A percentile compares a stretch with the other conserved stretches of the same genome.
These are phyloP conservation scores for Anthopleura xanthogrammica DNA, from an alignment of 92 coral and sea anemone genomes.

Conservation along the genomic window DNA sequence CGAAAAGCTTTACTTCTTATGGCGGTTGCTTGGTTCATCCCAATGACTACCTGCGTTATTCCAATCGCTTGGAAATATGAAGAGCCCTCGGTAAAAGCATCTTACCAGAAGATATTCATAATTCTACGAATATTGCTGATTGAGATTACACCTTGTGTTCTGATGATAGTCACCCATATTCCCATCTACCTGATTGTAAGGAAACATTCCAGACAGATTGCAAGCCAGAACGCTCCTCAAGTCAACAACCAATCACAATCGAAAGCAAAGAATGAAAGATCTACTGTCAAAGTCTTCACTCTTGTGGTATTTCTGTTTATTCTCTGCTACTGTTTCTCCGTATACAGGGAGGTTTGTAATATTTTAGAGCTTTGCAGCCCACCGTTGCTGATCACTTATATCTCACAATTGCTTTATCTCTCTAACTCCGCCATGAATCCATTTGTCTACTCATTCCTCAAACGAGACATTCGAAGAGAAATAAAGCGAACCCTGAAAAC, in stretches of 20 bases:
- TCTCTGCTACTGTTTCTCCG: slow-evolving; percentile 42
- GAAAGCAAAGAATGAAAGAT: slow-evolving; percentile 25
- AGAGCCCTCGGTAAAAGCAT: background rate
- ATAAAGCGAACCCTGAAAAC: background rate
- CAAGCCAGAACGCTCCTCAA: background rate
- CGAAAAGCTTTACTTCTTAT: slow-evolving; percentile 44
- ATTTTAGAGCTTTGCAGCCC: slow-evolving; percentile 34
- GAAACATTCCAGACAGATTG: slow-evolving; percentile 33
- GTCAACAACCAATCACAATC: background rate
- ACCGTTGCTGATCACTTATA: background rate
- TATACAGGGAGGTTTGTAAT: slow-evolving; percentile 47
- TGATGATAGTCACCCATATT: slow-evolving; percentile 35
- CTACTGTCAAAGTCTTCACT: slow-evolving; percentile 43
- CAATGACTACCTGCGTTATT: slow-evolving; percentile 36
- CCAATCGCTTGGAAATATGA: slow-evolving; percentile 43
- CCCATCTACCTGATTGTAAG: slow-evolving; percentile 35
- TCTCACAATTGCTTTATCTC: slow-evolving; percentile 50
- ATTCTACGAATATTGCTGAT: slow-evolving; percentile 23
- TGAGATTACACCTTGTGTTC: slow-evolving; percentile 38
- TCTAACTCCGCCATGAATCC: slow-evolving; percentile 55
- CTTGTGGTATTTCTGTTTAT: slow-evolving; percentile 54
- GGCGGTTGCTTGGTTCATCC: slow-evolving; percentile 60
- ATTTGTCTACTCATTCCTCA: slow-evolving; percentile 59
- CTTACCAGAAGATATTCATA: background rate
- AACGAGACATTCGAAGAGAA: slow-evolving; percentile 54